These are phyloP conservation scores for Phyto melanocephala DNA, from an alignment of 2,888 invertebrate species.

Conservation along the genomic window DNA sequence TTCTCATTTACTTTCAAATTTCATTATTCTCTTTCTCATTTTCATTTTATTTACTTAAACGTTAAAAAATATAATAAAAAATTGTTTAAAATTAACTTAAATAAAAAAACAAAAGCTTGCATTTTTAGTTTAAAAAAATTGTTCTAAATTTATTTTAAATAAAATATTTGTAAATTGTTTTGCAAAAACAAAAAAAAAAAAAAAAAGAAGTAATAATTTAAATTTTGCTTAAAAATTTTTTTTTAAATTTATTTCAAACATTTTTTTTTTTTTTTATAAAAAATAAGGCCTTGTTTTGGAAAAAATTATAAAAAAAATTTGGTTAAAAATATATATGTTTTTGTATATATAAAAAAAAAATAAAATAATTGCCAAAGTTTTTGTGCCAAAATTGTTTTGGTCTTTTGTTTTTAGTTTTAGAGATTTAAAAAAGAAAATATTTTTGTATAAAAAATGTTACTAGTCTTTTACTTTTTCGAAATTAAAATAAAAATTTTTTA, in stretches of 20 bases:
- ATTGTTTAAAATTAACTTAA: slow-evolving; percentile 16
- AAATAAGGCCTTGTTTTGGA: slow-evolving; percentile 66
- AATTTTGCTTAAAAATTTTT: slow-evolving; percentile 53
- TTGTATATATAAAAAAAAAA: slow-evolving; percentile 58
- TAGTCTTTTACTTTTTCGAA: slow-evolving; percentile 45
- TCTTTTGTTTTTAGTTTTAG: slow-evolving; percentile 25
- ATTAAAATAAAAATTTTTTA: slow-evolving; percentile 15
- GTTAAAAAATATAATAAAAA: slow-evolving; percentile 16
- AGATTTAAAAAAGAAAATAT: slow-evolving; percentile 38
- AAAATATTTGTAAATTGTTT: slow-evolving; percentile 4
- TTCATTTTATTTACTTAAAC: slow-evolving; percentile 27
- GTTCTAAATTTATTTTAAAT: slow-evolving; percentile 63
- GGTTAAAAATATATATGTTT: slow-evolving; percentile 41
- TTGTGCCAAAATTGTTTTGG: slow-evolving; percentile 62
- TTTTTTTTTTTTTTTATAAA: slow-evolving; percentile 49
- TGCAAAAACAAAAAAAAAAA: neutral
- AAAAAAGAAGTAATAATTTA: slow-evolving; percentile 13
- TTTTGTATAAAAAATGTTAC: slow-evolving; percentile 49
- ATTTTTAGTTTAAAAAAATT: slow-evolving; percentile 50
- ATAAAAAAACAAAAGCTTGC: slow-evolving; percentile 58
- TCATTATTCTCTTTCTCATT: slow-evolving; percentile 31
- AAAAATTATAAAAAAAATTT: slow-evolving; percentile 51
- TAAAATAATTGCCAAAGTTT: slow-evolving; percentile 63
- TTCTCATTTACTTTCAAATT: neutral
- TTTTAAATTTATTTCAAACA: slow-evolving; percentile 31